These are phyloP conservation scores for Tonatia bakeri DNA, from an alignment of 2,113 vertebrate species.

Conservation along the genomic window DNA sequence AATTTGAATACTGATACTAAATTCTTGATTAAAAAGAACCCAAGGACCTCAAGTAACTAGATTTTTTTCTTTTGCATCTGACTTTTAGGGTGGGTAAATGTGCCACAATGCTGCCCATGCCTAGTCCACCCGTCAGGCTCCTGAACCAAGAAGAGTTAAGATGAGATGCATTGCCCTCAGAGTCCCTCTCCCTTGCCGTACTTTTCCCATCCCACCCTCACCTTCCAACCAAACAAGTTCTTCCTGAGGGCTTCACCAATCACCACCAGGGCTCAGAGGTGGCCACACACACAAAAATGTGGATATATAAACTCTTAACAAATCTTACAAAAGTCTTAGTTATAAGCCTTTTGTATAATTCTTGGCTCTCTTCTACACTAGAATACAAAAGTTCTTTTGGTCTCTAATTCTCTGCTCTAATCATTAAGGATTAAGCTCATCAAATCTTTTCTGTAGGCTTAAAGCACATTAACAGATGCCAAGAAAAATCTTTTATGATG, in stretches of 20 bases:
- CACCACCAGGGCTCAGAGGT: not conserved
- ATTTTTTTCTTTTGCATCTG: not conserved
- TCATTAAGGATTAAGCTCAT: not conserved
- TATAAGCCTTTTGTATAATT: slow-evolving; percentile 23
- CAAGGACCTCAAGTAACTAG: not conserved
- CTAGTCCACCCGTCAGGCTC: not conserved
- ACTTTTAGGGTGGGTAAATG: not conserved
- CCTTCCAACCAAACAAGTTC: not conserved
- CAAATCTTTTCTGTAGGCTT: not conserved
- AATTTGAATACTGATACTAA: slow-evolving; percentile 10
- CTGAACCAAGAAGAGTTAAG: not conserved
- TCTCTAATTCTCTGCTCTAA: not conserved
- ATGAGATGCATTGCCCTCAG: not conserved
- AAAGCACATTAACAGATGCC: not conserved
- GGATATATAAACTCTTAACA: not conserved
- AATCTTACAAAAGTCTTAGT: not conserved
- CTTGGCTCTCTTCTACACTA: not conserved
- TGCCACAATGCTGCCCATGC: not conserved
- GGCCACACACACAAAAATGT: not conserved
- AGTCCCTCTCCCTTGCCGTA: not conserved
- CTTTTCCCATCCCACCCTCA: not conserved
- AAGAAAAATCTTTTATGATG: not conserved
- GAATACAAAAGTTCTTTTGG: not conserved
- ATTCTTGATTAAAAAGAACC: not conserved
- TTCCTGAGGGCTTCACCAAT: not conserved